Evolutionary conservation across 2,888 invertebrate species (phyloP), one percentile per base, ranked within the genome.

Genomic region (Crossocerus cetratus): DNA sequence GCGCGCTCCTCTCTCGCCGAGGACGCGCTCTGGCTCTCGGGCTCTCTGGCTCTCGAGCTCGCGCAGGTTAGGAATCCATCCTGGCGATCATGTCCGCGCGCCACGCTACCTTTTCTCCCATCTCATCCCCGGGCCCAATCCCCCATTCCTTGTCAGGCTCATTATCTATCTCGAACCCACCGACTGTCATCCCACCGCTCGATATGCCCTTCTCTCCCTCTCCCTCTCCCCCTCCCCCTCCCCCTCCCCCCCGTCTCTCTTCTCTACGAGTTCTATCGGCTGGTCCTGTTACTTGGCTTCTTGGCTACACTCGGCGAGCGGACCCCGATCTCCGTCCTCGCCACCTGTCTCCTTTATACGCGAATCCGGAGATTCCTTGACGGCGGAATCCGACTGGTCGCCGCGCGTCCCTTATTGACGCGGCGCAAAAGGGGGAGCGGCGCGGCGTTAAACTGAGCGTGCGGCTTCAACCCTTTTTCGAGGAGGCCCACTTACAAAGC

Each of bases 121-220:
- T 72, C 79, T 77, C 74, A 67, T 74, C 69, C n/a, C n/a, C 76
- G 58, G 16, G 23, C 65, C 32, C 72, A 70, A 72, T 62, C 70
- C 73, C 68, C 68, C 49, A 14, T 72, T 70, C 70, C 60, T 73
- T 72, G 79, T 79, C 81, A 75, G 75, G 70, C 81, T 83, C 81
- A 77, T 83, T 76, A 76, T 81, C 77, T 74, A 78, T 76, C 70
- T 67, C 63, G 44, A 72, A 65, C 72, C 67, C 73, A 71, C 74
- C 60, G 68, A 70, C 78, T 82, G 73, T 80, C 74, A 80, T 78
- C 68, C 81, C 65, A 77, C 72, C 79, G 62, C 71, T 68, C 71
- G 73, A 81, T 81, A 79, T 72, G 76, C 72, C 74, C 69, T 44
- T 65, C 76, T 76, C 66, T 65, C 45, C 74, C 60, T 32, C 53